These are phyloP conservation scores for Cepaea hortensis DNA, from an alignment of 2,888 invertebrate genomes.

Conservation along the genomic window DNA sequence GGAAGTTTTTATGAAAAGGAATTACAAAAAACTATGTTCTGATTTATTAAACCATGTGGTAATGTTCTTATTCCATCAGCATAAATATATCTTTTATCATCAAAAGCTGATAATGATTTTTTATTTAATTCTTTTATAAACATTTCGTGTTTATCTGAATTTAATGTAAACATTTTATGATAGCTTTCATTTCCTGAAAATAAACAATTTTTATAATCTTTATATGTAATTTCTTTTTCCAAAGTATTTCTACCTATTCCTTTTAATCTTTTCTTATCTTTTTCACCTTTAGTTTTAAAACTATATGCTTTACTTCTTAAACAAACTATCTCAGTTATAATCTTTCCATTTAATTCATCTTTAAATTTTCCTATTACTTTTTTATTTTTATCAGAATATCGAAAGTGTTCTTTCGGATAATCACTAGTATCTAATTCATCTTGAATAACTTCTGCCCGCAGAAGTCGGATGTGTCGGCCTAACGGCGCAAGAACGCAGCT, in stretches of 20 bases:
- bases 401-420: slow-evolving; percentile 46
- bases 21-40: too few species aligned
- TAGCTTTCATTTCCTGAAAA: not conserved
- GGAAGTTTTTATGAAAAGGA: too few species aligned
- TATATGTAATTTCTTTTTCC: too few species aligned
- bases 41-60: not conserved
- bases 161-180: not conserved
- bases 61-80: slow-evolving; percentile 8
- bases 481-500: too few species aligned
- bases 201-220: not conserved
- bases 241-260: not conserved
- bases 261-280: slow-evolving; percentile 6
- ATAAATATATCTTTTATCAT: slow-evolving; percentile 23
- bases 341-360: slow-evolving; percentile 13
- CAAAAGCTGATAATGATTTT: not conserved
- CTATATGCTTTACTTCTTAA: slow-evolving; percentile 44
- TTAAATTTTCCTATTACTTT: slow-evolving; percentile 6
- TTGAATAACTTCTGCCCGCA: slow-evolving; percentile 44
- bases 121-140: slow-evolving; percentile 23
- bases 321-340: slow-evolving; percentile 25
- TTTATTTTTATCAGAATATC: slow-evolving; percentile 43
- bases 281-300: not conserved
- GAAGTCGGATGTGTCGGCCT: too few species aligned
- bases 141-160: slow-evolving; percentile 8
- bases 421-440: slow-evolving; percentile 49